A percentile compares a stretch with the other conserved stretches of the same genome.
These are phyloP conservation scores for Sternotherus odoratus DNA, from an alignment of 2,797 vertebrate genomes.

Conservation along the genomic window DNA sequence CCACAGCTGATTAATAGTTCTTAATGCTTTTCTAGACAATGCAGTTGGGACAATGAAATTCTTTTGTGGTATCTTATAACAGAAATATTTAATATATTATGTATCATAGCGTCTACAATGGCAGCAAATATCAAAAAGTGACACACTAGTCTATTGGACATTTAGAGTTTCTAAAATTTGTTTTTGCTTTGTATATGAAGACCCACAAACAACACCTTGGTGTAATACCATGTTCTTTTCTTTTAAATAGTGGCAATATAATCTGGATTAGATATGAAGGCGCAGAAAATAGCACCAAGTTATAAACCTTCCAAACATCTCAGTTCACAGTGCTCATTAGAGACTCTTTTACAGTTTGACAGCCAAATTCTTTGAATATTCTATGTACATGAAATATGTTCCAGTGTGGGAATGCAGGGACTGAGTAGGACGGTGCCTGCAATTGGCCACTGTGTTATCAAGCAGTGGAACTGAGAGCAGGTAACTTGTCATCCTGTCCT, in stretches of 20 bases:
- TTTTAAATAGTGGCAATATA: not conserved
- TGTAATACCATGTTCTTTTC: not conserved
- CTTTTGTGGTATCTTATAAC: not conserved
- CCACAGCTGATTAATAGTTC: not conserved
- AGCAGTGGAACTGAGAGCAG: not conserved
- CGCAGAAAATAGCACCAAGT: not conserved
- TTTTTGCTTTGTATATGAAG: not conserved
- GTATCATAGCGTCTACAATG: not conserved
- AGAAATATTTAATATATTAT: not conserved
- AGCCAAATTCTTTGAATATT: not conserved
- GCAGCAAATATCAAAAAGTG: not conserved
- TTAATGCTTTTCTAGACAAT: not conserved
- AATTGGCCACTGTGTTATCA: fast-evolving
- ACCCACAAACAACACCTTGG: not conserved
- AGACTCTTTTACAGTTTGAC: not conserved
- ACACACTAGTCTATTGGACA: not conserved
- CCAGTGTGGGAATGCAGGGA: not conserved
- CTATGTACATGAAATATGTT: fast-evolving
- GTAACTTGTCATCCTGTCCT: not conserved
- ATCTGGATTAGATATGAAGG: not conserved
- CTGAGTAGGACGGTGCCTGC: not conserved
- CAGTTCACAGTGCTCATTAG: not conserved
- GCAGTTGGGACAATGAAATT: not conserved
- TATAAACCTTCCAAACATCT: not conserved
- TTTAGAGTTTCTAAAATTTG: not conserved